These are phyloP conservation scores for Peromyscus melanophrys DNA, from an alignment of 2,797 vertebrate genomes.

Conservation along the genomic window DNA sequence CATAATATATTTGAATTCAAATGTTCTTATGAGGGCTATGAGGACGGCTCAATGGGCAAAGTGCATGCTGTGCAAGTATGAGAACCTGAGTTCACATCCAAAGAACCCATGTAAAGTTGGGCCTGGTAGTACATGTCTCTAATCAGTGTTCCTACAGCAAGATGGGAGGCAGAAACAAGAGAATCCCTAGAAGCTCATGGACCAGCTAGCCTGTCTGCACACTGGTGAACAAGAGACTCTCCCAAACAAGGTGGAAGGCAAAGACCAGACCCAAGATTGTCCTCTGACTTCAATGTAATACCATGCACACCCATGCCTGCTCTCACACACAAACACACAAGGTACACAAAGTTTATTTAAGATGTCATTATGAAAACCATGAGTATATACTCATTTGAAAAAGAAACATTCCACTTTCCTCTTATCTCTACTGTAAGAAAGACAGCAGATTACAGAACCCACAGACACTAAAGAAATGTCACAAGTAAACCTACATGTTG, in stretches of 20 bases:
- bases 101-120: neutral
- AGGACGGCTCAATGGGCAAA: neutral
- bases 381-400: neutral
- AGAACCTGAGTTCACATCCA: neutral
- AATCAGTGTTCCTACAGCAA: neutral
- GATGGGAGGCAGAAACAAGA: neutral
- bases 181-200: neutral
- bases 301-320: neutral
- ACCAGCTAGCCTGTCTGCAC: neutral
- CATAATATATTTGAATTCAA: neutral
- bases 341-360: neutral
- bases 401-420: constrained; percentile 49
- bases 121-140: neutral
- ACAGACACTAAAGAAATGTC: neutral
- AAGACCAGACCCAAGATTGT: neutral
- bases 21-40: neutral
- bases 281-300: neutral
- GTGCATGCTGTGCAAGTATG: neutral
- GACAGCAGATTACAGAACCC: neutral
- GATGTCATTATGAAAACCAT: neutral
- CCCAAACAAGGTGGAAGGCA: neutral
- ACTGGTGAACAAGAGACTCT: neutral
- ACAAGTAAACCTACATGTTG: neutral
- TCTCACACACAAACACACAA: neutral
- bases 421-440: constrained; percentile 40